Percentiles rank a stretch among this genome's conserved stretches.
These are phyloP conservation scores for Andrena hattorfiana DNA, from an alignment of 2,888 invertebrate species.

Conservation along the genomic window DNA sequence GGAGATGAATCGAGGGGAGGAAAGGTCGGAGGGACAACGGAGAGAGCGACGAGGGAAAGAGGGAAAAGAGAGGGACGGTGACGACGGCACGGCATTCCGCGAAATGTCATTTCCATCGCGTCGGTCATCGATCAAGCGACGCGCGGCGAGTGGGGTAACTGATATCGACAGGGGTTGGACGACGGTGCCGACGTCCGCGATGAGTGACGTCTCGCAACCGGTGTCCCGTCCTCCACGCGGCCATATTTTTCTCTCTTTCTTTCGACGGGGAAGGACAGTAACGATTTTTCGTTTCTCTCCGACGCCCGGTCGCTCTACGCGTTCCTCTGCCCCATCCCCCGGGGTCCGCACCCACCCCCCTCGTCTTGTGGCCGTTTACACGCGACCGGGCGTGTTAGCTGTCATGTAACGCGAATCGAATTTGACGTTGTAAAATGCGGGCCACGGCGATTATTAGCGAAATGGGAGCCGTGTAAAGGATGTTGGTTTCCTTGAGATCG, in stretches of 20 bases:
- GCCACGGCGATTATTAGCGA: constrained; percentile 57
- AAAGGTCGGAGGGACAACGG: not conserved
- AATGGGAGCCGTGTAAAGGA: constrained; percentile 56
- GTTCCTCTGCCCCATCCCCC: not conserved
- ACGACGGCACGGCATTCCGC: constrained; percentile 64
- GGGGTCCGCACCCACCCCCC: not conserved
- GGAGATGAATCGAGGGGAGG: not conserved
- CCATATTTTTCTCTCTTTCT: constrained; percentile 36
- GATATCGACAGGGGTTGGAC: constrained; percentile 71
- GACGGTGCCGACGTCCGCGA: constrained; percentile 62
- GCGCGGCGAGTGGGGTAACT: constrained; percentile 65
- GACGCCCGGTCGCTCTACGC: not conserved
- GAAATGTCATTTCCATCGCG: constrained; percentile 74
- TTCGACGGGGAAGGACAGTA: constrained; percentile 41
- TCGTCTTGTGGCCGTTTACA: constrained; percentile 43
- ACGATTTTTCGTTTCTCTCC: constrained; percentile 62
- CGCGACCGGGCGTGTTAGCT: constrained; percentile 51
- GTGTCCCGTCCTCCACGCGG: constrained; percentile 55
- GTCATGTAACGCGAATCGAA: constrained; percentile 59
- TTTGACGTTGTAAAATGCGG: constrained; percentile 57
- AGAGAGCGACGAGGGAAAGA: not conserved
- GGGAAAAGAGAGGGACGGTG: constrained; percentile 26
- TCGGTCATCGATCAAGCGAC: constrained; percentile 72
- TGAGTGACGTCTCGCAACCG: constrained; percentile 64
- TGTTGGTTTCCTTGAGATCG: constrained; percentile 9